phyloP scores from a whole-genome alignment of 2,888 invertebrate species.

The Prenolepis imparis region DNA sequence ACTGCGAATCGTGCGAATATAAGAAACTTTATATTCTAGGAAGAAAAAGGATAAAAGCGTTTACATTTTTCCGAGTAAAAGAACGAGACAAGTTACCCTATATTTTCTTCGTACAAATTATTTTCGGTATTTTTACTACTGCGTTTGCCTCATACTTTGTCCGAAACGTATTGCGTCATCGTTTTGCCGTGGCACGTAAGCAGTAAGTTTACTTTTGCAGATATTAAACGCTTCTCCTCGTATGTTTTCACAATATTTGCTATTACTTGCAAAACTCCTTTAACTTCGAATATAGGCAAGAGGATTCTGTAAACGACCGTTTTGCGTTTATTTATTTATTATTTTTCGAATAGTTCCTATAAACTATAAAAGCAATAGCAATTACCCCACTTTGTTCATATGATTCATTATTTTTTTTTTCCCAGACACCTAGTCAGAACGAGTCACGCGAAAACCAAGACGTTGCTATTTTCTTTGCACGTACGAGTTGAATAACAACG shows the following conservation, averaged over 20 bases:
- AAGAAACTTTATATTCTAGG: background rate
- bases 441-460: constrained; percentile 1
- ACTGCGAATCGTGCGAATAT: background rate
- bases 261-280: background rate
- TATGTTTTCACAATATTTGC: background rate
- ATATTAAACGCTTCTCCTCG: background rate
- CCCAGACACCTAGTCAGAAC: background rate
- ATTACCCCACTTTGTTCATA: constrained; percentile 5
- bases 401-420: background rate
- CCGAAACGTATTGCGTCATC: background rate
- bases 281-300: constrained; percentile 3
- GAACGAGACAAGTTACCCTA: background rate
- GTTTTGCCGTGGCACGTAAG: background rate
- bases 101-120: constrained; percentile 14
- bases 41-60: background rate
- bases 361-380: constrained; percentile 25
- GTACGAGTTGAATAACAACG: constrained; percentile 27
- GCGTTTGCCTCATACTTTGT: background rate
- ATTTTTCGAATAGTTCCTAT: background rate
- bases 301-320: background rate
- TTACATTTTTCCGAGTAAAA: constrained; percentile 1
- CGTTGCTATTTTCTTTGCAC: background rate
- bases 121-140: constrained; percentile 7
- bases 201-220: background rate
- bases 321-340: constrained; percentile 16